A percentile compares a stretch with the other conserved stretches of the same genome.
Evolutionary conservation across 2,797 vertebrate species (phyloP).

Genomic region (Sebastes vulpes): DNA sequence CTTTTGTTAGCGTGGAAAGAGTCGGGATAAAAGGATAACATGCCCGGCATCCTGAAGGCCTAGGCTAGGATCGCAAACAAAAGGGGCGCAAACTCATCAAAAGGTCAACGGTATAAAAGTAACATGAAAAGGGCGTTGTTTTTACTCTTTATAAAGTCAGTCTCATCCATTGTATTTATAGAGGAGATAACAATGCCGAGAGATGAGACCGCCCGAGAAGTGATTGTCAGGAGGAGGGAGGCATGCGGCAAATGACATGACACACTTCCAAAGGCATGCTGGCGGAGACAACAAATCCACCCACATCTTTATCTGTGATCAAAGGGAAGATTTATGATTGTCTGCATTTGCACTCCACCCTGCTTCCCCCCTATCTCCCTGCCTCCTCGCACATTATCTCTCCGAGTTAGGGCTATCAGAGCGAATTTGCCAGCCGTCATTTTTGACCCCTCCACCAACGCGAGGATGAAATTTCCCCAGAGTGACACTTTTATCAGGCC

Average conservation of each 20-base stretch:
- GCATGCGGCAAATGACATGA: slow-evolving; percentile 64
- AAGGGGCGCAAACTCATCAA: slow-evolving; percentile 25
- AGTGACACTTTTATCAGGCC: slow-evolving; percentile 79
- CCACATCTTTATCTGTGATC: slow-evolving; percentile 73
- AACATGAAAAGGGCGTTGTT: slow-evolving; percentile 49
- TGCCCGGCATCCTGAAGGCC: background rate
- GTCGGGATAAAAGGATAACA: slow-evolving; percentile 25
- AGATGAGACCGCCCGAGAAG: slow-evolving; percentile 54
- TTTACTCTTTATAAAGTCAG: slow-evolving; percentile 42
- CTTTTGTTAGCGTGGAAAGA: slow-evolving; percentile 30
- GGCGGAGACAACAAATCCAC: slow-evolving; percentile 69
- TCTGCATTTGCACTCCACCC: slow-evolving; percentile 53
- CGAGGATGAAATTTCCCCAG: slow-evolving; percentile 67
- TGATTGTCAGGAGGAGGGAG: slow-evolving; percentile 61
- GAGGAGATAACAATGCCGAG: slow-evolving; percentile 49
- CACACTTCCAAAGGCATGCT: slow-evolving; percentile 63
- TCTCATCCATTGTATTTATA: slow-evolving; percentile 49
- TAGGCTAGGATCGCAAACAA: background rate
- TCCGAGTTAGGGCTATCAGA: slow-evolving; percentile 59
- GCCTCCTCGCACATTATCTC: slow-evolving; percentile 61
- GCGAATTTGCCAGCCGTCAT: slow-evolving; percentile 64
- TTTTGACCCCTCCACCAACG: slow-evolving; percentile 53
- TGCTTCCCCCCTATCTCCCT: slow-evolving; percentile 16
- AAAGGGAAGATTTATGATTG: slow-evolving; percentile 70
- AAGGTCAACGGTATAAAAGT: slow-evolving; percentile 50